Evolutionary conservation across 2,888 invertebrate species (phyloP).

Genomic region (Sphinx pinastri): DNA sequence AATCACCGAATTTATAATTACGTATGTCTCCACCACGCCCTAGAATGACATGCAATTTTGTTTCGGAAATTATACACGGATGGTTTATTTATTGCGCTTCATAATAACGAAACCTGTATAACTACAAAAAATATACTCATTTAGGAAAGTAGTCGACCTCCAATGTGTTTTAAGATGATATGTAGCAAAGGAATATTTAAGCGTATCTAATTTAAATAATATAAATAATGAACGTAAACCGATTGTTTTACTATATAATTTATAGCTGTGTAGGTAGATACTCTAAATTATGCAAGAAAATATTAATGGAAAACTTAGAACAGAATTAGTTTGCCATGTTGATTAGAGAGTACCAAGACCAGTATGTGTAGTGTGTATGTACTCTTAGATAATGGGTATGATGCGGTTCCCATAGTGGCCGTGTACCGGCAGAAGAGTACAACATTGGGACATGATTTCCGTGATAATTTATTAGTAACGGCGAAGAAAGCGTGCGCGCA

Average conservation of each 20-base stretch:
- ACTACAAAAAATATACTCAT: slow-evolving; percentile 43
- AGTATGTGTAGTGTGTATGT: background rate
- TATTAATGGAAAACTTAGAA: background rate
- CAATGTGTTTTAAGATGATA: slow-evolving; percentile 53
- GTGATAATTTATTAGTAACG: slow-evolving; percentile 77
- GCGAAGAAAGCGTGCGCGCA: slow-evolving; percentile 67
- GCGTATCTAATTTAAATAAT: slow-evolving; percentile 23
- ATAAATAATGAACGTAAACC: slow-evolving; percentile 2
- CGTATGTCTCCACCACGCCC: slow-evolving; percentile 69
- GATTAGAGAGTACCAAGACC: background rate
- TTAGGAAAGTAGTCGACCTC: slow-evolving; percentile 69
- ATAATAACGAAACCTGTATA: slow-evolving; percentile 54
- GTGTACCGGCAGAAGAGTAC: slow-evolving; percentile 60
- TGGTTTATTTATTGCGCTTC: slow-evolving; percentile 74
- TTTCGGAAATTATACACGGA: slow-evolving; percentile 72
- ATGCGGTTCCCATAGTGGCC: slow-evolving; percentile 66
- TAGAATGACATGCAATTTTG: slow-evolving; percentile 74
- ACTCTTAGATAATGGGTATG: slow-evolving; percentile 10
- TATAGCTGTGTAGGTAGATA: background rate
- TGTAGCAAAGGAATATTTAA: slow-evolving; percentile 19
- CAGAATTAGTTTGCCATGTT: background rate
- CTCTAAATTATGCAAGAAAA: background rate
- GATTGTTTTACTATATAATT: slow-evolving; percentile 2
- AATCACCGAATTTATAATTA: slow-evolving; percentile 76
- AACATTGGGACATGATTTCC: slow-evolving; percentile 74